Evolutionary conservation across 2,797 vertebrate genomes (phyloP), one percentile per base, ranked within the genome.

Genomic region (Sebastes steindachneri): DNA sequence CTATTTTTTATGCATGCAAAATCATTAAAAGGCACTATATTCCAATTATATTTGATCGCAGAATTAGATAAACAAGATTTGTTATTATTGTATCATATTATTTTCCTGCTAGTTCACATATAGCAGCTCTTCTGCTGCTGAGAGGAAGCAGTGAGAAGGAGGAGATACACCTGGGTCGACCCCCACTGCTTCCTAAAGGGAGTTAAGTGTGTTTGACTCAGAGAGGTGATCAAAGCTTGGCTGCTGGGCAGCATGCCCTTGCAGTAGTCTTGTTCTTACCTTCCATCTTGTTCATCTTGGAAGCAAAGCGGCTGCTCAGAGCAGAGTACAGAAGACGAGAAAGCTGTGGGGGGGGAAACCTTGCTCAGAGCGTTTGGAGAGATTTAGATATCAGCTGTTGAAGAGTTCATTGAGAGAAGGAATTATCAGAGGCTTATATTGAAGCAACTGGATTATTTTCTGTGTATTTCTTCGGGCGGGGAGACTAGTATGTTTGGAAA

Each of bases 221-320:
- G 75, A 77, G 59, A 84, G 60, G 45, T 77, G 88, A 94, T 93
- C 90, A 92, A 93, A 94, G 90, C 77, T n/a, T 69, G 53, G 75
- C 90, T 87, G 67, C 84, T 84, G 86, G 90, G 85, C 87, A 84
- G 28, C 73, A 29, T 88, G 87, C 82, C 82, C 85, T 79, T 21
- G 65, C 84, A 79, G 51, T 62, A 74, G 77, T 87, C 85, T 78
- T 74, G 69, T 62, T 81, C 67, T 78, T 48, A 26, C 77, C 73
- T 87, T 89, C 84, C 77, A 79, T 88, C 84, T 85, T 79, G 83
- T 85, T 89, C 80, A 75, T 84, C 80, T 84, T 17, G 9, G 80
- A 5, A 58, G 82, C 31, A 19, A 74, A 88, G 83, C 58, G n/a
- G 77, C 79, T 65, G 71, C 84, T 80, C 72, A 29, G 63, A 85